Evolutionary conservation across 1,140 invertebrate species (phyloP), one percentile per base, ranked within the genome.

Genomic region (Pentalonia nigronervosa): DNA sequence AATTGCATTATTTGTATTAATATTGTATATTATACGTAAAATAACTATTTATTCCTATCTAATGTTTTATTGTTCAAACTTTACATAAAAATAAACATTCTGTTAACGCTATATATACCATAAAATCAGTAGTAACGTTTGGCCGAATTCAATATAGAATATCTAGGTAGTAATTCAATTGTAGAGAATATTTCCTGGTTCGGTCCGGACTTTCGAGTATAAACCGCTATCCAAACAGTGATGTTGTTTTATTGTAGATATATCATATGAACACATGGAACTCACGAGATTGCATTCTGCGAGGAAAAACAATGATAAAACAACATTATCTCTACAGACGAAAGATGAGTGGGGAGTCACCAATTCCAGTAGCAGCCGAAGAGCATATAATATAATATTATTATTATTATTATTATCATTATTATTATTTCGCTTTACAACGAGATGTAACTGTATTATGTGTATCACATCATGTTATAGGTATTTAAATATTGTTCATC

Each of bases 301-400:
- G 25, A 14, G n/a, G 60, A 76, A 76, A 76, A 76, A 76, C n/a
- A 76, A 76, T 76, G 60, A n/a, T 76, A 76, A 76, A 76, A 76
- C 7, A 76, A 76, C 60, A 76, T 76, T n/a, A 76, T n/a, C 30
- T n/a, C n/a, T 30, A 14, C 14, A 7, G 60, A n/a, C 30, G n/a
- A 76, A 6, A 30, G 30, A 76, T 76, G 23, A 11, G 30, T 67
- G 7, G 30, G n/a, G n/a, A n/a, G n/a, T n/a, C n/a, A n/a, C n/a
- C n/a, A n/a, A n/a, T n/a, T n/a, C n/a, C n/a, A n/a, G n/a, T n/a
- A n/a, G n/a, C n/a, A n/a, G n/a, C n/a, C 60, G 60, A 76, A 76
- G 4, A 30, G 25, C 0, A 67, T 6, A 67, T 30, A 1, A 76
- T 60, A 30, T 60, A 9, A 48, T 48, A 14, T 48, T 48, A 48